Conservation (phyloP, 2,888 invertebrate genomes). For the Conomelus anceps region DNA sequence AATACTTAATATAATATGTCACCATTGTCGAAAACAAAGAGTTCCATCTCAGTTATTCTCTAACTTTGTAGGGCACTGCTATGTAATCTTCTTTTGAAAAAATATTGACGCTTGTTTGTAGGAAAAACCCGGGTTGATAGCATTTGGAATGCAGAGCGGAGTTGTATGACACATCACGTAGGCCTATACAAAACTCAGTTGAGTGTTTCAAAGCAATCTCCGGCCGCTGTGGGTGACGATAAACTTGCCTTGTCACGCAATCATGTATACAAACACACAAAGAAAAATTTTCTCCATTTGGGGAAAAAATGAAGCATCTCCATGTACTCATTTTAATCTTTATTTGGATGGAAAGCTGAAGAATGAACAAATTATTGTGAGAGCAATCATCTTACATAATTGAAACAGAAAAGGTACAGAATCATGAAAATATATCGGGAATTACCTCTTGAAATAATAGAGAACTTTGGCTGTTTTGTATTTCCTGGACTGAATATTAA, state of each 20-base stretch:
- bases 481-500: no score
- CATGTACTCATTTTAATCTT: neutral
- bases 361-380: no score
- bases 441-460: no score
- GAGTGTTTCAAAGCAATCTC: neutral
- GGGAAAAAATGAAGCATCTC: neutral
- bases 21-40: neutral
- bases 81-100: neutral
- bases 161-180: neutral
- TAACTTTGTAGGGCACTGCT: neutral
- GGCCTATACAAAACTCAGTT: neutral
- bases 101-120: neutral
- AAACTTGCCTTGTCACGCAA: neutral
- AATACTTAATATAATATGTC: no score
- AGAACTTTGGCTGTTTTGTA: no score
- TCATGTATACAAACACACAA: neutral
- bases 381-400: no score
- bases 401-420: no score
- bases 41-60: neutral
- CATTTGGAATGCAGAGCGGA: neutral
- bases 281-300: neutral
- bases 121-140: neutral
- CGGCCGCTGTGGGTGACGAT: neutral
- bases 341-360: no score
- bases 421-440: no score